phyloP scores from a whole-genome alignment of 2,113 vertebrate genomes.

The Amphilophus citrinellus region DNA sequence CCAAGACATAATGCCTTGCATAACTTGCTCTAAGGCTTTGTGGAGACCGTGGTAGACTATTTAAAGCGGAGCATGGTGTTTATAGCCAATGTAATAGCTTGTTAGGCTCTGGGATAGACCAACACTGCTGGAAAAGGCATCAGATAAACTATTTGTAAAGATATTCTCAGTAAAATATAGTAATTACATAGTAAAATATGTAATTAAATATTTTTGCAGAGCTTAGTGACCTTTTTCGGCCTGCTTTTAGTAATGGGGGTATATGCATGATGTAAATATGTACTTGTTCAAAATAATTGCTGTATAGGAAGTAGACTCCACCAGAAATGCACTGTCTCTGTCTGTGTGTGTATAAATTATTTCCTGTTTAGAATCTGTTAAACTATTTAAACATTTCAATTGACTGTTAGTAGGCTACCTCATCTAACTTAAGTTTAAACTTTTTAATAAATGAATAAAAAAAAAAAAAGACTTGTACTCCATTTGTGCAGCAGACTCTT shows the following conservation, averaged over 20 bases:
- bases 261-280: constrained; percentile 70
- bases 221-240: constrained; percentile 30
- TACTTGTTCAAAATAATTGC: constrained; percentile 66
- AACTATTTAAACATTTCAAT: constrained; percentile 63
- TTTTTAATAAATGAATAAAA: constrained; percentile 53
- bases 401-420: constrained; percentile 38
- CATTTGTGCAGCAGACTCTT: constrained; percentile 28
- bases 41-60: constrained; percentile 94
- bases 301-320: constrained; percentile 55
- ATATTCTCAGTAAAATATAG: background rate
- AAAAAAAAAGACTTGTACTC: background rate
- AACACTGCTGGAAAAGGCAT: constrained; percentile 36
- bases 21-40: constrained; percentile 79
- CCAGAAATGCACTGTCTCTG: constrained; percentile 21
- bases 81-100: constrained; percentile 17
- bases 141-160: constrained; percentile 59
- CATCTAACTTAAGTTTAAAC: constrained; percentile 25
- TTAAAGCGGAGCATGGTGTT: background rate
- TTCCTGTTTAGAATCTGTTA: constrained; percentile 39
- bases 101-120: constrained; percentile 33
- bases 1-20: constrained; percentile 66
- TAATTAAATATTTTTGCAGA: constrained; percentile 41
- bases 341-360: constrained; percentile 63
- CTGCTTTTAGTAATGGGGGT: constrained; percentile 76
- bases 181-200: constrained; percentile 30